Base-by-base conservation (phyloP, 2,888 invertebrate genomes). In the Cataglyphis cursor region DNA sequence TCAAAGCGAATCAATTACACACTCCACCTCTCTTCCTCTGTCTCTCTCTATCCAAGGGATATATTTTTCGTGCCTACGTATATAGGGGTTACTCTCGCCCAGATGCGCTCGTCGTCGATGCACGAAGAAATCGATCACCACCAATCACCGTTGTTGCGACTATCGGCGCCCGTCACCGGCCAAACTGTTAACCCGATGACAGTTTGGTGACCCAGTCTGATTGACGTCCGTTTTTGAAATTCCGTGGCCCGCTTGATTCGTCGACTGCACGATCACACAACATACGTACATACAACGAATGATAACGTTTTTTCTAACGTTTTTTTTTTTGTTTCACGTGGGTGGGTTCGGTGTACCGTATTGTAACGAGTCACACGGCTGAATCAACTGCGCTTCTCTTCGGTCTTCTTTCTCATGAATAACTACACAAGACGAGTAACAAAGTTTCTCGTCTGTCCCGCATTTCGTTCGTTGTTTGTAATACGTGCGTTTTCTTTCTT, bases 221-320 rank as follows among this genome's bases (percentile, higher is more conserved):
- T 84, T 82, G 82, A 74, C 65, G 65, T 59, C 28, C 57, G 66
- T 68, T 84, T 82, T 73, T 82, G 61, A 84, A 73, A 62, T 84
- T 82, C 61, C 48, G 54, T 59, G 18, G 65, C 54, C 44, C 54
- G 59, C 24, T 59, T 59, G 83, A 81, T 65, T 83, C 72, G 68
- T 15, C 57, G 48, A 57, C 57, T 65, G 62, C 48, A 51, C 61
- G 61, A 48, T 38, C 41, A 41, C 24, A 59, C 59, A 57, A 12
- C 54, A 75, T 28, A 68, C 65, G 24, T 54, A 31, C 35, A 12
- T 18, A 44, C 24, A 75, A 76, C 75, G 10, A 18, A 44, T 31
- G 81, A 65, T 76, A 82, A 65, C 75, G 48, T 21, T 59, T 70
- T 51, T 31, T 18, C 68, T 1, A 15, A 3, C 2, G 3, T 18